Evolutionary conservation across 2,797 vertebrate genomes (phyloP), one percentile per base, ranked within the genome.

Genomic region (Nannoperca obscura): DNA sequence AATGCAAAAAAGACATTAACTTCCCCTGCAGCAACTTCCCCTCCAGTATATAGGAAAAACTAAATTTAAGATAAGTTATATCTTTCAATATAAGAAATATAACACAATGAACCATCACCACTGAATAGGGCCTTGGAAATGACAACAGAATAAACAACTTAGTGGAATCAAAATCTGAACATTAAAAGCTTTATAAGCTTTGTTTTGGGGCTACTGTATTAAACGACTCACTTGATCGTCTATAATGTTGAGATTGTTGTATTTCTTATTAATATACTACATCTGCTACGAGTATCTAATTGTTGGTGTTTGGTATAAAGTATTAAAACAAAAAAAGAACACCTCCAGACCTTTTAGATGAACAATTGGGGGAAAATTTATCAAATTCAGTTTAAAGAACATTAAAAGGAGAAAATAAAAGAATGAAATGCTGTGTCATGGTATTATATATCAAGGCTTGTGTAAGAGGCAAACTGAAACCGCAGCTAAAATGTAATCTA

Each of bases 401-500:
- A 22, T 55, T 46, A 52, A 74, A 64, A 2, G 6, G 15, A 65
- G 13, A 34, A 67, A 54, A 76, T 30, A 36, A 19, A 52, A 32
- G 19, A 67, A 20, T 22, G 5, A 17, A 64, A 63, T 3, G 24
- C 19, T 36, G 60, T 72, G 67, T 73, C 38, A 44, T 7, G 7
- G 52, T 50, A 14, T 57, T 47, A n/a, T 38, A 53, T 59, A 50
- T 62, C 17, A 10, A 54, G 44, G 42, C 19, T 69, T 71, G 30
- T 30, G 17, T 65, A 71, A 54, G 38, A 77, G 69, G 68, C 46
- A 70, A 63, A 64, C 36, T 60, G 40, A 76, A 67, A 80, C 73
- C 55, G 80, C 40, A 76, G 24, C 55, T 46, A 42, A 74, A 74
- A 73, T 70, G 40, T 64, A 47, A 75, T 81, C 78, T 67, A 81